phyloP scores from a whole-genome alignment of 2,113 vertebrate genomes.

The Tympanuchus pallidicinctus region DNA sequence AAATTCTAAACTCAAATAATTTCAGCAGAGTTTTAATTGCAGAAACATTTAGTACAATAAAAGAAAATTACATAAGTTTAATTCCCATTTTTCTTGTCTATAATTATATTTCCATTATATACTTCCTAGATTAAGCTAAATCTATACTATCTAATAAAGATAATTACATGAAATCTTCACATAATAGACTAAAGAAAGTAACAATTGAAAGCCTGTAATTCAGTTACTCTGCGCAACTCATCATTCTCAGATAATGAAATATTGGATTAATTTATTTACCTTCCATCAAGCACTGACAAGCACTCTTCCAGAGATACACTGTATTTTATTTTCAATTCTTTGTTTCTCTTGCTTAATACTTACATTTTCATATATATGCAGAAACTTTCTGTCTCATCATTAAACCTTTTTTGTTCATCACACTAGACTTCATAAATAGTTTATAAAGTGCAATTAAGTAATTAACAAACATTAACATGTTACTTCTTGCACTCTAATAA shows the following conservation, averaged over 20 bases:
- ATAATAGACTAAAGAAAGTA: slow-evolving; percentile 45
- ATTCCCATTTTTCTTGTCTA: slow-evolving; percentile 42
- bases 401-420: background rate
- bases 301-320: background rate
- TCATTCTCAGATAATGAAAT: slow-evolving; percentile 22
- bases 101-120: slow-evolving; percentile 50
- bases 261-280: slow-evolving; percentile 22
- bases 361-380: background rate
- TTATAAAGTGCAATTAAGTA: background rate
- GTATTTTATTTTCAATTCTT: background rate
- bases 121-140: slow-evolving; percentile 50
- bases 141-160: slow-evolving; percentile 58
- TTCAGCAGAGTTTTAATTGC: slow-evolving; percentile 35
- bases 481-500: background rate
- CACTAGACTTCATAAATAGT: background rate
- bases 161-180: slow-evolving; percentile 46
- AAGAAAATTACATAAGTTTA: slow-evolving; percentile 51
- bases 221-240: slow-evolving; percentile 1
- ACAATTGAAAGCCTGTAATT: slow-evolving; percentile 59
- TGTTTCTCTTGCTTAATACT: background rate
- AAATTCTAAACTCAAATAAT: slow-evolving; percentile 40
- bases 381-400: background rate
- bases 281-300: background rate
- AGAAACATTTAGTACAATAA: slow-evolving; percentile 32
- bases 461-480: background rate